Evolutionary conservation across 1,140 invertebrate species (phyloP).

Genomic region (Trinorchestia longiramus): DNA sequence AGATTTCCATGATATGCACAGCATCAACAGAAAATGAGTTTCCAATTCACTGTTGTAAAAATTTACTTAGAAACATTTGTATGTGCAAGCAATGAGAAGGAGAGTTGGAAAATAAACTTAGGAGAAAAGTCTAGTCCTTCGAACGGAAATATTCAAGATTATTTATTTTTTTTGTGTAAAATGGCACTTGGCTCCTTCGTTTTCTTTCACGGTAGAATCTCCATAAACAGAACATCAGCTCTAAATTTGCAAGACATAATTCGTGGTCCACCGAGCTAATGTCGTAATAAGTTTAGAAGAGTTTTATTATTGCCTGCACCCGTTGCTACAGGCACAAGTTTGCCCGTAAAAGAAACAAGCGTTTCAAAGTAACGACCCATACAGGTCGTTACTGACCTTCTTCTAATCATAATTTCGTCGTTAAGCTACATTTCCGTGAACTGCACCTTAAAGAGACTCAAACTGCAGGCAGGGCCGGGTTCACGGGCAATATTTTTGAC

Average conservation of each 20-base stretch:
- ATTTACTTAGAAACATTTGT: neutral
- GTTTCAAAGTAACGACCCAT: slow-evolving; percentile 1
- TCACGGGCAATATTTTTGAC: neutral
- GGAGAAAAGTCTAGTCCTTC: neutral
- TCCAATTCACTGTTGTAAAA: neutral
- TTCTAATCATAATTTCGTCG: slow-evolving; percentile 10
- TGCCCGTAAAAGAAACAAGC: slow-evolving; percentile 16
- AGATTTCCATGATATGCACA: too few species aligned
- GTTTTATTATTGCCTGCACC: slow-evolving; percentile 2
- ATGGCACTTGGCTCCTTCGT: neutral
- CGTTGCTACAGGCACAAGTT: neutral
- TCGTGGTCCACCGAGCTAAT: neutral
- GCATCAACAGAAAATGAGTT: too few species aligned
- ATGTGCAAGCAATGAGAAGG: neutral
- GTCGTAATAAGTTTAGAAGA: neutral
- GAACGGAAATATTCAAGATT: neutral
- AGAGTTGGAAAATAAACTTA: neutral
- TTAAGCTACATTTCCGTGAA: neutral
- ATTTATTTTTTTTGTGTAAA: neutral
- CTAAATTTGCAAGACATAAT: neutral
- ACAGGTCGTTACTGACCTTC: neutral
- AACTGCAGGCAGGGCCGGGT: neutral
- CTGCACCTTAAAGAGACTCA: neutral
- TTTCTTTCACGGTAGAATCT: neutral
- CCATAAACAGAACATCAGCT: neutral